phyloP scores from a whole-genome alignment of 2,888 invertebrate genomes.

The Pemphredon lugubris region DNA sequence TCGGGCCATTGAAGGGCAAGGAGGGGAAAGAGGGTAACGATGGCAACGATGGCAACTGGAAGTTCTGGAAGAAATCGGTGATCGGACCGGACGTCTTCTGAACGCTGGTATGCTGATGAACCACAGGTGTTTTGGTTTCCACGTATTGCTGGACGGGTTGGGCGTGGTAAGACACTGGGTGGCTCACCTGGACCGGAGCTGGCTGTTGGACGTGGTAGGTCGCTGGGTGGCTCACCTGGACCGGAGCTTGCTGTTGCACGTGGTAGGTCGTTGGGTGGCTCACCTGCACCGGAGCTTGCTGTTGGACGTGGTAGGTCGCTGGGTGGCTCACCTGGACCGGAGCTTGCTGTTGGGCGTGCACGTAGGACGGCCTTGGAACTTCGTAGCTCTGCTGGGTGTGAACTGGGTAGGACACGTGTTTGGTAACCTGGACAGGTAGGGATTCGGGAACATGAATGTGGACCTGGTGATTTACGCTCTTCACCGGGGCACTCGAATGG shows the following conservation, averaged over 20 bases:
- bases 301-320: background rate
- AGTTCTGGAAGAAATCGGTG: constrained; percentile 20
- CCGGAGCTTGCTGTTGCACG: background rate
- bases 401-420: background rate
- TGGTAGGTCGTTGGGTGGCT: background rate
- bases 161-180: no score
- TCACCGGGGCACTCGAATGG: no score
- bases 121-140: background rate
- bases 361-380: constrained; percentile 1
- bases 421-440: background rate
- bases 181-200: no score
- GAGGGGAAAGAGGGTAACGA: no score
- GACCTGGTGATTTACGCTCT: no score
- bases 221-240: background rate
- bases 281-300: background rate
- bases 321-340: constrained; percentile 4
- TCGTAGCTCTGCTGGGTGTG: no score
- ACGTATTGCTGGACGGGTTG: no score
- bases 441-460: constrained; percentile 78
- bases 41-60: constrained; percentile 21
- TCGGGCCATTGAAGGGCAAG: background rate
- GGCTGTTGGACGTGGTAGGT: no score
- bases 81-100: constrained; percentile 1
- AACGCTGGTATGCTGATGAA: constrained; percentile 15
- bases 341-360: no score